Conservation (phyloP, 2,113 vertebrate genomes). For the Corvus moneduloides region DNA sequence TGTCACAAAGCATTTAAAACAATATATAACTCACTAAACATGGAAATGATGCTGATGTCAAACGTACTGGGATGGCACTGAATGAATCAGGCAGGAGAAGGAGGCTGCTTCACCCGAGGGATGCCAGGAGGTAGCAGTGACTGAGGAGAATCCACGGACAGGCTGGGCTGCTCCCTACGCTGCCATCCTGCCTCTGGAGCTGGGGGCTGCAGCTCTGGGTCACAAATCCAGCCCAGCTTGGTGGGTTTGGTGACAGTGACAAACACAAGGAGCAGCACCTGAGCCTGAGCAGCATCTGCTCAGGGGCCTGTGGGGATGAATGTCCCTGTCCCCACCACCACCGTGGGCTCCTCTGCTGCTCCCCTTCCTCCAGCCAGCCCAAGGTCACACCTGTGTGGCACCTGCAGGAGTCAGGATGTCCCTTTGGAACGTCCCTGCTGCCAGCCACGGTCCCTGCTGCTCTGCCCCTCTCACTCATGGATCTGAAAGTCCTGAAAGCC, state of each 20-base stretch:
- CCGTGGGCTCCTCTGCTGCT: background rate
- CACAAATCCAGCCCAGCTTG: background rate
- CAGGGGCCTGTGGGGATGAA: background rate
- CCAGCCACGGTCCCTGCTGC: accelerated
- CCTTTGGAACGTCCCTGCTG: background rate
- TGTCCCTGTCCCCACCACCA: background rate
- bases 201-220: background rate
- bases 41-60: background rate
- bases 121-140: background rate
- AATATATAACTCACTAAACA: background rate
- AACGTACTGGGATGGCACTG: background rate
- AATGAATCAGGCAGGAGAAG: background rate
- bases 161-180: background rate
- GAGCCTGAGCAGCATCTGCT: background rate
- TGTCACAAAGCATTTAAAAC: slow-evolving; percentile 17
- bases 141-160: background rate
- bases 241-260: background rate
- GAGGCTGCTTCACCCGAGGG: background rate
- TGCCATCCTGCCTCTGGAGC: background rate
- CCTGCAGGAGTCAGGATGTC: background rate
- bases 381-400: background rate
- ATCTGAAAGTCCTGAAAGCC: background rate
- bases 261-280: background rate
- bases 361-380: background rate
- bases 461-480: background rate